Evolutionary conservation across 2,113 vertebrate species (phyloP).

Genomic region (cat (Felis catus)): DNA sequence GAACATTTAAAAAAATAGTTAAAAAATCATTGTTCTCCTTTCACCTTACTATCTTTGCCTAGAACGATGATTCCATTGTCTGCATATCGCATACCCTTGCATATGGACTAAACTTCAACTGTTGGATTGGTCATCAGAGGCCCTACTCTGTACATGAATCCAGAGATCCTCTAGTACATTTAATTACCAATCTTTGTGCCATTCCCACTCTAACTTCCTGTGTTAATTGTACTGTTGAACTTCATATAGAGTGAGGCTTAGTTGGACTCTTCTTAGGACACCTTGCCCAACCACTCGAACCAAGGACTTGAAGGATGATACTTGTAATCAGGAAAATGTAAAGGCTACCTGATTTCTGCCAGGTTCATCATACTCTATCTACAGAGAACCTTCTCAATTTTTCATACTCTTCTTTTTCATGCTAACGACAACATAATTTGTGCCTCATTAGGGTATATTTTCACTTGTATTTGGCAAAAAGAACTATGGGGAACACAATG

Average conservation of each 20-base stretch:
- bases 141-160: neutral
- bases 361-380: neutral
- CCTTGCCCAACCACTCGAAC: neutral
- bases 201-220: neutral
- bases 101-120: neutral
- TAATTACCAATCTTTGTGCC: neutral
- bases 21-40: neutral
- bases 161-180: neutral
- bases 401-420: neutral
- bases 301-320: neutral
- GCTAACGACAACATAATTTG: neutral
- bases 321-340: neutral
- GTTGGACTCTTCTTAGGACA: neutral
- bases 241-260: neutral
- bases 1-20: too few relatives aligned
- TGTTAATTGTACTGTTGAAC: neutral
- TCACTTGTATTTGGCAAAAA: neutral
- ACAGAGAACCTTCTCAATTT: neutral
- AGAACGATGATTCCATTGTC: neutral
- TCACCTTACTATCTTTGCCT: neutral
- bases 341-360: neutral
- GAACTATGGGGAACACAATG: neutral
- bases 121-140: neutral
- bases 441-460: neutral
- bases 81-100: neutral